Base-by-base conservation (phyloP, 2,113 vertebrate species). In the Anseranas semipalmata region DNA sequence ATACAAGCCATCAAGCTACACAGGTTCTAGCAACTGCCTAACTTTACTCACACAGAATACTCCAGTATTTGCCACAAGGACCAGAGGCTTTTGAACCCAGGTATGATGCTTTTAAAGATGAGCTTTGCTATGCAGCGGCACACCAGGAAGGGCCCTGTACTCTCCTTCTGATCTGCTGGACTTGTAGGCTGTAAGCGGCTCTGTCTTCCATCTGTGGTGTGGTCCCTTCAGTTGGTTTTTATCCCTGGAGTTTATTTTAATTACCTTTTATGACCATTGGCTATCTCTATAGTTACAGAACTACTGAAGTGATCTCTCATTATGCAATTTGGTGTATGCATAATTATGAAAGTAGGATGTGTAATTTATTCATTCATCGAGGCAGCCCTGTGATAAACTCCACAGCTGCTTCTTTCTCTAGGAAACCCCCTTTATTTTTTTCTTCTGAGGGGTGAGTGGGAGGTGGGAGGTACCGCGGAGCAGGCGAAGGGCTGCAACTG, bases 281-380 rank as follows among this genome's bases (percentile, higher is more conserved):
- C 73, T 90, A 50, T 89, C 37, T 95, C 89, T 91, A 85, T 37
- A 63, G 85, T 93, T 95, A 84, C 46, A 14, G 30, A 83, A 62
- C 78, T 52, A 28, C 50, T 52, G 60, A 89, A 95, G 66, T 87
- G 72, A 81, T 77, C 27, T 93, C 92, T 93, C n/a, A 71, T 91
- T 91, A 90, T 73, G n/a, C 12, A 14, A 33, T 92, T 90, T 91
- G 83, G 74, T 77, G 11, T 76, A 88, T 86, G 33, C 86, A 39
- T 88, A 97, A 96, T 92, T 81, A 68, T 79, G 56, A 93, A 91
- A 55, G 93, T 92, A 65, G 7, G 67, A 15, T n/a, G n/a, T 97
- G 39, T 67, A 93, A 95, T 97, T 87, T 95, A 89, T 95, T 97
- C 77, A 93, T 91, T 85, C 37, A 6, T 87, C 93, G 48, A 89